phyloP scores from a whole-genome alignment of 2,888 invertebrate genomes.

The Reticulitermes lucifugus region DNA sequence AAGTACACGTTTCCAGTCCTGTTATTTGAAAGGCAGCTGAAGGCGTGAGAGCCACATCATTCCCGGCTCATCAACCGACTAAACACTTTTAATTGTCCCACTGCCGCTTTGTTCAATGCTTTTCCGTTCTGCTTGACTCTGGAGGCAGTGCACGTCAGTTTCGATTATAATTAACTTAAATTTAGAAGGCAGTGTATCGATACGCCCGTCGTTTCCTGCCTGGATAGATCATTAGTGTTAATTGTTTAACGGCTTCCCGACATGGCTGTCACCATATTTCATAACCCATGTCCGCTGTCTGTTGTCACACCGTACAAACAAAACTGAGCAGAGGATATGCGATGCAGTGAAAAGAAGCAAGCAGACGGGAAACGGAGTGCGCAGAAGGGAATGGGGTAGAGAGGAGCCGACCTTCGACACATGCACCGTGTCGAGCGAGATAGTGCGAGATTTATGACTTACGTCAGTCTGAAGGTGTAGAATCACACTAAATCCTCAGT shows the following conservation, averaged over 20 bases:
- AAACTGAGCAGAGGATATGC: conserved; percentile 10
- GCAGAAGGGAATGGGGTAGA: not conserved
- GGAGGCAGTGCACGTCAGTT: not conserved
- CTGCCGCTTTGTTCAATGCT: not conserved
- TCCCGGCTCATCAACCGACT: not conserved
- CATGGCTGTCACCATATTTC: conserved; percentile 19
- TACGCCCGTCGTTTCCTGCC: conserved; percentile 26
- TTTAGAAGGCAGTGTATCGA: conserved; percentile 14
- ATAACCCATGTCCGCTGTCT: conserved; percentile 25
- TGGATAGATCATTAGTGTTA: conserved; percentile 17
- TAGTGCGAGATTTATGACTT: too few relatives aligned
- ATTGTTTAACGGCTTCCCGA: conserved; percentile 13
- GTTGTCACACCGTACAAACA: conserved; percentile 8
- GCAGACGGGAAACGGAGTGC: not conserved
- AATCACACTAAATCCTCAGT: too few relatives aligned
- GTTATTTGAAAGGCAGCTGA: too few relatives aligned
- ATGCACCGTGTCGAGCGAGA: too few relatives aligned
- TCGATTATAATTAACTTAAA: conserved; percentile 20
- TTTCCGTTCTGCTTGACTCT: conserved; percentile 24
- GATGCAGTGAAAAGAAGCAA: too few relatives aligned
- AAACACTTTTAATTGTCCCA: not conserved
- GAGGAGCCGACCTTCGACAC: not conserved
- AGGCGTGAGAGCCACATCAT: too few relatives aligned
- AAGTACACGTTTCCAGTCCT: too few relatives aligned
- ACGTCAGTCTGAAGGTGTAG: too few relatives aligned